Evolutionary conservation across 2,888 invertebrate species (phyloP), one percentile per base, ranked within the genome.

Genomic region (Noctua comes): DNA sequence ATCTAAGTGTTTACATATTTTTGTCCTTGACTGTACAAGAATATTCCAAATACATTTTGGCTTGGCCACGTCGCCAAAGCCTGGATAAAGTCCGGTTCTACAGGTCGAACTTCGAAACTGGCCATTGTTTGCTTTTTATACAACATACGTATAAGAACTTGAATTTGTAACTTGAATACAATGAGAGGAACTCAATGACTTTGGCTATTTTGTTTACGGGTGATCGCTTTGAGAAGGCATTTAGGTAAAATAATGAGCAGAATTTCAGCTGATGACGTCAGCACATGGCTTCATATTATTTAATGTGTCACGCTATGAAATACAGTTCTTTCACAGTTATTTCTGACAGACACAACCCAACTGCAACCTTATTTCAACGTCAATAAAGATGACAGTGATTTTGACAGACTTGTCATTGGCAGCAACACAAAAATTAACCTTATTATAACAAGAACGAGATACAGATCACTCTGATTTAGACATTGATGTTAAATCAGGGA

Each of bases 71-170:
- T 75, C 74, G 76, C 76, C 85, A 66, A 72, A 76, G 75, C 59
- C 83, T 68, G 88, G 83, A 70, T 77, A 66, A 80, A 77, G 84
- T 88, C 88, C 90, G 84, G 89, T 88, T 88, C 64, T 81, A 82
- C 85, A 54, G 81, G 85, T 86, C 80, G 74, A 66, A 66, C 66
- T 27, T 18, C 66, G 4, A 79, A 77, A 74, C 73, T 10, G 59
- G 11, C 83, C 62, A 88, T 89, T 88, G 90, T 89, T 89, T 84
- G 68, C 77, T 89, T 88, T 89, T 88, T 89, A 74, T 85, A 59
- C 48, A 27, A 13, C 46, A 40, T 8, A 75, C 69, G 36, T 69
- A 83, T 73, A 78, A 78, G 62, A 76, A 77, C 79, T 71, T 75
- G 74, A 70, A 74, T 73, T 76, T 76, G 68, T 70, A 57, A 76